These are phyloP conservation scores for Rhinogobio ventralis DNA, from an alignment of 2,797 vertebrate genomes.

Conservation along the genomic window DNA sequence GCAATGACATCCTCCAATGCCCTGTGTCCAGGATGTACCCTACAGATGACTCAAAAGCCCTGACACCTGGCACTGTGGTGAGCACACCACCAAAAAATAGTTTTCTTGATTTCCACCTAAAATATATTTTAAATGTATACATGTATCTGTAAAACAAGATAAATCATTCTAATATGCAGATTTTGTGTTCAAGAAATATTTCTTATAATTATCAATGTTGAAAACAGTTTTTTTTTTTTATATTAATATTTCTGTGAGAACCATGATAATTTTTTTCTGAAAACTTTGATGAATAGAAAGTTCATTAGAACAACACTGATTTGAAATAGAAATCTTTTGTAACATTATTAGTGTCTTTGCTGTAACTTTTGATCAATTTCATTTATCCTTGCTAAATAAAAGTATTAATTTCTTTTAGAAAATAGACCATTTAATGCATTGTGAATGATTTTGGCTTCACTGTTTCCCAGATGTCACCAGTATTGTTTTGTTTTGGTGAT, in stretches of 20 bases:
- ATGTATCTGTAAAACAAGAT: not conserved
- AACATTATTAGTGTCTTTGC: not conserved
- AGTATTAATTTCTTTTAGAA: not conserved
- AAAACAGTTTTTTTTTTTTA: not conserved
- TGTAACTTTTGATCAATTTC: not conserved
- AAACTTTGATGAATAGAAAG: not conserved
- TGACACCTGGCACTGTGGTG: conserved; percentile 53
- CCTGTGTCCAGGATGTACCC: conserved; percentile 94
- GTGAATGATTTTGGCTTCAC: not conserved
- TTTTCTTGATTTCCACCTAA: not conserved
- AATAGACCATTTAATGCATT: conserved; percentile 3
- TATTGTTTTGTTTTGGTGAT: conserved; percentile 1
- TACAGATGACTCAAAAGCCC: conserved; percentile 83
- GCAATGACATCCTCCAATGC: conserved; percentile 85
- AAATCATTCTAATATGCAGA: not conserved
- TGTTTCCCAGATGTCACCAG: not conserved
- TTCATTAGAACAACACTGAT: not conserved
- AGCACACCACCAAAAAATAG: not conserved
- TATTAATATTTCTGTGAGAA: not conserved
- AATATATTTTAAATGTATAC: not conserved
- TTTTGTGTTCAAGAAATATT: no score
- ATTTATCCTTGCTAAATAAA: not conserved
- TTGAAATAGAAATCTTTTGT: not conserved
- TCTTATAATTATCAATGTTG: no score
- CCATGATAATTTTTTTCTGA: not conserved